These are phyloP conservation scores for Andrena praecox DNA, from an alignment of 2,888 invertebrate species.

Conservation along the genomic window DNA sequence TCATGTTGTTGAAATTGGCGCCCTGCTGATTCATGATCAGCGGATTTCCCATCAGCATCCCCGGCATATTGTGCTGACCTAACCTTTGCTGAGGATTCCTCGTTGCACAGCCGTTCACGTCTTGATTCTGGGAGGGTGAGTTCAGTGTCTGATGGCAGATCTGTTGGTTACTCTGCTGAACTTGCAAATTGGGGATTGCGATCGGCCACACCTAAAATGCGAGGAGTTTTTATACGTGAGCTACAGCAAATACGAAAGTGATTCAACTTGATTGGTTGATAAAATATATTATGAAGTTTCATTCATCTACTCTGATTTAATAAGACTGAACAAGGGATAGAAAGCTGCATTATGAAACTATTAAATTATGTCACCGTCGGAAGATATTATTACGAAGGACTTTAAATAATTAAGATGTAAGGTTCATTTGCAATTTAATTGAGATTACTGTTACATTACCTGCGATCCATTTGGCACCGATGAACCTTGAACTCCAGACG, in stretches of 20 bases:
- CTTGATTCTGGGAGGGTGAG: conserved; percentile 77
- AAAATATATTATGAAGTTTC: no score
- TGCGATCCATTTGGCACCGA: conserved; percentile 81
- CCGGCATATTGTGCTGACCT: conserved; percentile 79
- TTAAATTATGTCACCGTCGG: no score
- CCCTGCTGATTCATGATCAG: conserved; percentile 81
- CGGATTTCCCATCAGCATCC: conserved; percentile 81
- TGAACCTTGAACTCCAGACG: conserved; percentile 76
- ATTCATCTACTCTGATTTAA: no score
- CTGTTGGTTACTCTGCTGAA: conserved; percentile 80
- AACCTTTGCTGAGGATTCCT: conserved; percentile 80
- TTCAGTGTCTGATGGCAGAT: conserved; percentile 79
- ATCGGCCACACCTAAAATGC: conserved; percentile 80
- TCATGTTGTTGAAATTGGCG: conserved; percentile 77
- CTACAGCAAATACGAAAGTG: neutral
- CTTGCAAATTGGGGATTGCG: conserved; percentile 79
- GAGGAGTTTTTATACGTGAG: neutral
- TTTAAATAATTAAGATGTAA: no score
- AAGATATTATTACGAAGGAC: no score
- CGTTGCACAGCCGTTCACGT: conserved; percentile 72
- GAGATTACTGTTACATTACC: conserved; percentile 72
- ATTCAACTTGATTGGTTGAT: neutral
- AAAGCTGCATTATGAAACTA: no score
- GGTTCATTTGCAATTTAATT: conserved; percentile 10
- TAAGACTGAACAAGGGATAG: no score